phyloP scores from a whole-genome alignment of 92 coral and sea anemone genomes.

The Palythoa grandiflora region DNA sequence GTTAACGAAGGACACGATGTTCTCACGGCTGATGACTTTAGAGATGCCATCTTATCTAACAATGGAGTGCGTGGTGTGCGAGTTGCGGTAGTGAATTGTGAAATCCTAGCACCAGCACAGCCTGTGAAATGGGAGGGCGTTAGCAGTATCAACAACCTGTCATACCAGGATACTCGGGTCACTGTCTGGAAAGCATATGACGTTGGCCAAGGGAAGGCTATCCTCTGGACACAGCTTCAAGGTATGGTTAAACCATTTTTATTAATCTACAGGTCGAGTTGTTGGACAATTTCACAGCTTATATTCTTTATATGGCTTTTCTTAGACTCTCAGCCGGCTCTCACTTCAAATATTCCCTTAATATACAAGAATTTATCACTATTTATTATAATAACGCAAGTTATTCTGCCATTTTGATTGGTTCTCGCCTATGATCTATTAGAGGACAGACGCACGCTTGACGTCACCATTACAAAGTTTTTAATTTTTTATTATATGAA shows the following conservation, averaged over 20 bases:
- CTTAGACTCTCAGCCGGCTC: conserved; percentile 24
- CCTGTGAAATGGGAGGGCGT: conserved; percentile 54
- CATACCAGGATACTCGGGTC: conserved; percentile 32
- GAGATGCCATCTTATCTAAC: conserved; percentile 62
- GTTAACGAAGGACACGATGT: conserved; percentile 67
- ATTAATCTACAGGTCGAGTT: neutral
- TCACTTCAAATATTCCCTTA: conserved; percentile 17
- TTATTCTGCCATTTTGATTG: no score
- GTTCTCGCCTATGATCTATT: no score
- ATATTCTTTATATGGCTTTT: neutral
- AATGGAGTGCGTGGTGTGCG: conserved; percentile 66
- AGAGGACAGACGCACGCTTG: no score
- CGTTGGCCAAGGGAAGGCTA: conserved; percentile 64
- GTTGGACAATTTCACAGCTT: neutral
- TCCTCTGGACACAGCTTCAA: conserved; percentile 49
- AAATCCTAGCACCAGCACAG: neutral
- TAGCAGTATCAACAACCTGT: conserved; percentile 60
- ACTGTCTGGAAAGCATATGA: conserved; percentile 68
- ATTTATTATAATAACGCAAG: neutral
- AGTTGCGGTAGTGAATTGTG: conserved; percentile 58
- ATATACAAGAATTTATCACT: conserved; percentile 27
- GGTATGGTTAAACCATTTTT: conserved; percentile 37
- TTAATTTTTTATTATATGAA: no score
- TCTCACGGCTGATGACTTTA: conserved; percentile 49
- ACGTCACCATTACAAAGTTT: no score